Percentiles rank a stretch among this genome's conserved stretches.
These are phyloP conservation scores for Gryllus longicercus DNA, from an alignment of 2,888 invertebrate genomes.

Conservation along the genomic window DNA sequence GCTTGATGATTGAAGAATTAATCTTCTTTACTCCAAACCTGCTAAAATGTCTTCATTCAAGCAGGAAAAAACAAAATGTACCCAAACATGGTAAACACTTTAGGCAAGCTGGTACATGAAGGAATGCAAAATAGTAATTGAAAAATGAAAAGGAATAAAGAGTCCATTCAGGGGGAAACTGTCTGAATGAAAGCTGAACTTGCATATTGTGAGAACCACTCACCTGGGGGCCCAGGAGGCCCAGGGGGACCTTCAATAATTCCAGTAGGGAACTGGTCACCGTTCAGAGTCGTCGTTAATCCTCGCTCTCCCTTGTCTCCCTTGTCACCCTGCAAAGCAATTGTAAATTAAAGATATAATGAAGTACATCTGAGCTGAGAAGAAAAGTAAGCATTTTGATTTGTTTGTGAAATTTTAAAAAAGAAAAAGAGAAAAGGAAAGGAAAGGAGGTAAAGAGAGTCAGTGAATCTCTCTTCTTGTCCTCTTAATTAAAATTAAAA, in stretches of 20 bases:
- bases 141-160: conserved; percentile 28
- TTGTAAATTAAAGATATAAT: background rate
- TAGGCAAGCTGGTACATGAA: conserved; percentile 19
- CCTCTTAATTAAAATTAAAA: too few relatives aligned
- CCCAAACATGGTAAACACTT: conserved; percentile 3
- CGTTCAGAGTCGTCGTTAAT: conserved; percentile 83
- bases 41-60: too few relatives aligned
- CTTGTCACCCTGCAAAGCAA: conserved; percentile 69
- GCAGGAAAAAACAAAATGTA: background rate
- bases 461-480: too few relatives aligned
- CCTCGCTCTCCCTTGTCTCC: conserved; percentile 92
- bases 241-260: conserved; percentile 94
- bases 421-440: too few relatives aligned
- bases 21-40: too few relatives aligned
- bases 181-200: conserved; percentile 7
- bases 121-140: conserved; percentile 26
- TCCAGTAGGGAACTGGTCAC: conserved; percentile 86
- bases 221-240: conserved; percentile 91
- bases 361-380: too few relatives aligned
- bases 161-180: conserved; percentile 26
- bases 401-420: too few relatives aligned
- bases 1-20: too few relatives aligned
- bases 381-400: too few relatives aligned
- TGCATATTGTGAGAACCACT: conserved; percentile 41
- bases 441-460: too few relatives aligned